Percentiles rank a stretch among this genome's conserved stretches.
Evolutionary conservation across 2,888 invertebrate species (phyloP).

Genomic region (Aphodius sticticus): DNA sequence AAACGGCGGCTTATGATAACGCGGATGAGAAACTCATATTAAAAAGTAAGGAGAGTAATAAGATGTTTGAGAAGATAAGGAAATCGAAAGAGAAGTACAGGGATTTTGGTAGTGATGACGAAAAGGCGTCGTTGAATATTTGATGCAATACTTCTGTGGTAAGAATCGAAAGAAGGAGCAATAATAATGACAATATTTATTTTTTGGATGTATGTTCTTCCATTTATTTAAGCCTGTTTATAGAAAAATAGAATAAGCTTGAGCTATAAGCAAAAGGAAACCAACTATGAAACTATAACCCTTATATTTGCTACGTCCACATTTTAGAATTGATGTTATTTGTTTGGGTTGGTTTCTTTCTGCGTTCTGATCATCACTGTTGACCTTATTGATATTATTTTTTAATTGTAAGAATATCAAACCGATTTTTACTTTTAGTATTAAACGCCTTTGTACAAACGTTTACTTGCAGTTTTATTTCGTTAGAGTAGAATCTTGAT

Average conservation of each 20-base stretch:
- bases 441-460: neutral
- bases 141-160: neutral
- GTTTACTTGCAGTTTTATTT: neutral
- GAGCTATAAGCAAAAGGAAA: neutral
- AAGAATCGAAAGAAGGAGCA: neutral
- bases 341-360: neutral
- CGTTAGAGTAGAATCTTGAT: too few species aligned
- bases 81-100: constrained; percentile 50
- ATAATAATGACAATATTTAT: constrained; percentile 6
- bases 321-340: neutral
- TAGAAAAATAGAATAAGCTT: neutral
- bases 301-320: neutral
- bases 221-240: neutral
- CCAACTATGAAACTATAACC: neutral
- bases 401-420: neutral
- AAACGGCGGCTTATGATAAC: constrained; percentile 53
- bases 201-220: neutral
- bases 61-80: constrained; percentile 44
- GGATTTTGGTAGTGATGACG: constrained; percentile 48
- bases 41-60: constrained; percentile 40
- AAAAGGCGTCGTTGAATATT: constrained; percentile 39
- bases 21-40: constrained; percentile 39
- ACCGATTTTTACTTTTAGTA: neutral
- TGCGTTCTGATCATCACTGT: neutral
- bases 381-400: neutral